Base-by-base conservation (phyloP, 2,888 invertebrate species). In the Pseudococcus viburni region DNA sequence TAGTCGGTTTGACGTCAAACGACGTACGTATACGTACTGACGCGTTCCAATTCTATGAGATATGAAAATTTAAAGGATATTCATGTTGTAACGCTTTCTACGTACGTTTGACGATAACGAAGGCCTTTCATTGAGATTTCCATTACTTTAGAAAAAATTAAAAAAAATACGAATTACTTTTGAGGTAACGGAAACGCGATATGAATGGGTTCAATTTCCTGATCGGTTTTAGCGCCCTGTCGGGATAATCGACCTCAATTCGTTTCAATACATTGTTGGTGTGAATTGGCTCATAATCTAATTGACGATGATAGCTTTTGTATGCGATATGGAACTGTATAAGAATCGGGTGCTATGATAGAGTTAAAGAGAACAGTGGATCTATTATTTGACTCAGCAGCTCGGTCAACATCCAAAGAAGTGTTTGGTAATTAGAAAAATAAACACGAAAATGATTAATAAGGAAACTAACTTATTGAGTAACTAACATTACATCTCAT, bases 1-100 rank as follows among this genome's bases (percentile, higher is more conserved):
- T 73, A 17, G 73, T 73, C 33, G 73, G 73, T 39, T 64, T 73
- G 73, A 73, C 73, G 73, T 73, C 73, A 73, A 73, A 42, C 42
- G 42, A 42, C 64, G 64, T 64, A 22, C 19, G 64, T 64, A 64
- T 64, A 22, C 19, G 64, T 64, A 64, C 64, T 64, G 64, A 22
- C 64, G 64, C 64, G 64, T 64, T 64, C 64, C 22, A 64, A 22
- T 64, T 64, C 64, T 22, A 64, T 64, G 64, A 22, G 64, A 22
- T 22, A 64, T 64, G 22, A 64, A 19, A 64, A 64, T 64, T 64
- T 64, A 64, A 22, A 64, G 64, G 64, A 64, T 64, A 64, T 64
- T 64, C 64, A 7, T 22, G 59, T 22, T 11, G 22, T 6, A 64
- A 64, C 64, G 64, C 64, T 64, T 64, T 64, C 64, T 64, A 64